Base-by-base conservation (phyloP, 1,140 invertebrate species). In the Papilio dardanus region DNA sequence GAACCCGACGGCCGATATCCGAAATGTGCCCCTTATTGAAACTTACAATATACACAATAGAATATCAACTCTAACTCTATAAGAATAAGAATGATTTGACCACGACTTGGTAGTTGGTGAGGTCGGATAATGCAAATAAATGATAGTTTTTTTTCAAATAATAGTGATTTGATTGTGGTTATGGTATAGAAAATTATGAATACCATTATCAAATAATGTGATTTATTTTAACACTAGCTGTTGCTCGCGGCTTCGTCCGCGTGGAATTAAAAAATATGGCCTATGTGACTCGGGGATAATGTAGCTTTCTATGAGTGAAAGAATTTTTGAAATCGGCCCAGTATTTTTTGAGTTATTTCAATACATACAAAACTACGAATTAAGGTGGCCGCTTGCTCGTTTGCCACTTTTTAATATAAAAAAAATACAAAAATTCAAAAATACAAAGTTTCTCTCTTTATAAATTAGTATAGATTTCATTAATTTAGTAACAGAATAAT, bases 91-190 rank as follows among this genome's bases (percentile, higher is more conserved):
- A 78, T 42, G 40, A 79, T 76, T 75, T 83, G 81, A 0, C 46
- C 42, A 50, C 77, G 40, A 21, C 8, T 37, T 50, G 68, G 2
- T 54, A 54, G 28, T 31, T 16, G 42, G 46, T 50, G 8, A 58
- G 35, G 10, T 28, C 71, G 50, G 24, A 50, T 71, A 77, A 73
- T 71, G 46, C 33, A 66, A 62, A 54, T 33, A 74, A 84, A 86
- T 83, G 85, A 83, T 87, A 86, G 84, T 89, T 89, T 88, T 89
- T 89, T 88, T 86, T 88, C 80, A 84, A 88, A 89, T 84, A 80
- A n/a, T 91, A 87, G 83, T 82, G 69, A 81, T 85, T 37, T 86
- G 83, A 82, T 85, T 85, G 87, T 82, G 85, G 87, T 84, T 83
- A 83, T 50, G 28, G 24, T 71, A 31, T 46, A 21, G 21, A 37